Conservation (phyloP, 2,797 vertebrate genomes). For the Trachurus trachurus region DNA sequence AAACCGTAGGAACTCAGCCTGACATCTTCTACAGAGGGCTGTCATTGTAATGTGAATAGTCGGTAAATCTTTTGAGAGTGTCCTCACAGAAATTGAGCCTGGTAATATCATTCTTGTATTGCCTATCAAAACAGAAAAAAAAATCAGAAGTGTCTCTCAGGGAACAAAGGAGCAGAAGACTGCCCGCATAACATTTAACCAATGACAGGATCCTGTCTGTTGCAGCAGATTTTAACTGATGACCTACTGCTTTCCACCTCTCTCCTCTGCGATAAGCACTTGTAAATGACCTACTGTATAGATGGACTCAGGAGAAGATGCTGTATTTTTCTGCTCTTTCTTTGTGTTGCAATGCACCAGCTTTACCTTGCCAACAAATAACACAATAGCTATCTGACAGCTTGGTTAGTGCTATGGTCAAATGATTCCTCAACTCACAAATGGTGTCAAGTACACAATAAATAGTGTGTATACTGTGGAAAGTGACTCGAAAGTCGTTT, state of each 20-base stretch:
- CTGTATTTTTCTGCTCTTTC: neutral
- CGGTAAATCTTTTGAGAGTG: conserved; percentile 43
- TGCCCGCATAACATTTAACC: neutral
- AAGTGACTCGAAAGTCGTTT: conserved; percentile 36
- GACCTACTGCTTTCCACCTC: neutral
- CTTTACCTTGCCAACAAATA: conserved; percentile 11
- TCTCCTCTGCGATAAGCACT: neutral
- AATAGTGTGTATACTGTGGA: conserved; percentile 15
- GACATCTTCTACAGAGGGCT: conserved; percentile 53
- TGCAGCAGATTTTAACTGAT: conserved; percentile 9
- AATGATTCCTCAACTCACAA: conserved; percentile 5
- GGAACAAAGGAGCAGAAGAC: conserved; percentile 25
- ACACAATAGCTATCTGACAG: conserved; percentile 7
- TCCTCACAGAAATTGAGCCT: conserved; percentile 43
- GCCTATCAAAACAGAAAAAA: conserved; percentile 6
- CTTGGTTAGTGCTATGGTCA: neutral
- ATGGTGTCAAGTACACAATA: conserved; percentile 1
- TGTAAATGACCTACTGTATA: neutral
- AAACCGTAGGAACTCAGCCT: conserved; percentile 38
- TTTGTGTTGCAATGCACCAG: conserved; percentile 1
- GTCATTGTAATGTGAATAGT: conserved; percentile 57
- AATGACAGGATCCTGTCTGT: conserved; percentile 1
- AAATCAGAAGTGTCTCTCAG: conserved; percentile 17
- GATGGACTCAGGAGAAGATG: neutral
- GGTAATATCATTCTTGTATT: conserved; percentile 30